Evolutionary conservation across 1,140 invertebrate species (phyloP).

Genomic region (Andricus grossulariae): DNA sequence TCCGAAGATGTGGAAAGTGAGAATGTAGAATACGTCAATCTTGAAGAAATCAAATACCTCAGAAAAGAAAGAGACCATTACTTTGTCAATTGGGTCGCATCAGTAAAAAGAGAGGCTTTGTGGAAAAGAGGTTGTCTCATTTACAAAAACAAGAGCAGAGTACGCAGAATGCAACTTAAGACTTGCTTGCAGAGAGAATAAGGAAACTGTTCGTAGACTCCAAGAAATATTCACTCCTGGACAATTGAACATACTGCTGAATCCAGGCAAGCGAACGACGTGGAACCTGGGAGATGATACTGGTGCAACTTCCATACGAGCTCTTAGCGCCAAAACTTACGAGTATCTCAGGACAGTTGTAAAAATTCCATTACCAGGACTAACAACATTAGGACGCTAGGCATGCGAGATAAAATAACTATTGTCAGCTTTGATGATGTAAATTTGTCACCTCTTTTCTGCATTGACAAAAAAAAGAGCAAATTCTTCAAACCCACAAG

Average conservation of each 20-base stretch:
- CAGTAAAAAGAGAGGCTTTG: no score
- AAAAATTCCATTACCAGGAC: conserved; percentile 40
- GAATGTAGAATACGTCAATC: no score
- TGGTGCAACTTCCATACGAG: conserved; percentile 41
- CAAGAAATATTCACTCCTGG: conserved; percentile 33
- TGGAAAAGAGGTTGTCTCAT: no score
- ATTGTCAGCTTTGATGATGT: conserved; percentile 48
- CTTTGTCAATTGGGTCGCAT: no score
- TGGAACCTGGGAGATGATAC: conserved; percentile 46
- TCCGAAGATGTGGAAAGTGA: no score
- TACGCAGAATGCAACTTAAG: not conserved
- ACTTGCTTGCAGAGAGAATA: not conserved
- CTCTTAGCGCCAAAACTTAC: conserved; percentile 41
- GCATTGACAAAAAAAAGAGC: conserved; percentile 38
- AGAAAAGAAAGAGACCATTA: no score
- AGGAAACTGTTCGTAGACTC: not conserved
- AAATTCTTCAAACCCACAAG: conserved; percentile 42
- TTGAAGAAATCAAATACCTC: no score
- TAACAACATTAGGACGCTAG: conserved; percentile 43
- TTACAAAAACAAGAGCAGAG: not conserved
- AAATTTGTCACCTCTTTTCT: conserved; percentile 35
- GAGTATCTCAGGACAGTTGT: conserved; percentile 41
- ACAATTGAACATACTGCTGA: conserved; percentile 36
- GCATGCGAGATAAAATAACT: conserved; percentile 32
- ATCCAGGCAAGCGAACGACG: conserved; percentile 15